Conservation (phyloP, 2,888 invertebrate genomes). For the Orthosia gothica region DNA sequence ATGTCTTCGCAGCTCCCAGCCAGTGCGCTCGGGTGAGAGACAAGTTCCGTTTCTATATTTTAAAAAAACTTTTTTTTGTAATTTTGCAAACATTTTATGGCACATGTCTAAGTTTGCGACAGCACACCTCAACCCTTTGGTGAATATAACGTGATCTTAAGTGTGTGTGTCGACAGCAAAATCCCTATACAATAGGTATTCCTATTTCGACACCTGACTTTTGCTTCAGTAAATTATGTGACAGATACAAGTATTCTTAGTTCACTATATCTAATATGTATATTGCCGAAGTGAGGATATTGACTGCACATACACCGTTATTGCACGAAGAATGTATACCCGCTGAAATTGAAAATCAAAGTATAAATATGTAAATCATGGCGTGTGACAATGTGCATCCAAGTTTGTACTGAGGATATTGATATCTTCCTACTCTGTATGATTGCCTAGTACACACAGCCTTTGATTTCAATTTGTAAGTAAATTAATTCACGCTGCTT, state of each 20-base stretch:
- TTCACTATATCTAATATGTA: background rate
- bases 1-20: background rate
- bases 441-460: too few relatives aligned
- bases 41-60: background rate
- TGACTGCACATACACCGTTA: constrained; percentile 9
- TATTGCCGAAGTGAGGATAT: background rate
- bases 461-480: constrained; percentile 20
- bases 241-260: background rate
- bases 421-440: constrained; percentile 1
- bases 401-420: constrained; percentile 7
- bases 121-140: too few relatives aligned
- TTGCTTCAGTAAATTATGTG: too few relatives aligned
- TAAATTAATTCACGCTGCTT: background rate
- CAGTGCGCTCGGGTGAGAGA: background rate
- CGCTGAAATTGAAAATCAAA: constrained; percentile 37
- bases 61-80: too few relatives aligned
- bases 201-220: too few relatives aligned
- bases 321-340: background rate
- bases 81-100: too few relatives aligned
- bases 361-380: constrained; percentile 50
- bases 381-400: constrained; percentile 28
- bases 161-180: background rate
- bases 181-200: background rate
- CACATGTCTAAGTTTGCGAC: too few relatives aligned
- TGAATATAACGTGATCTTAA: too few relatives aligned